These are phyloP conservation scores for Mastomys coucha DNA, from an alignment of 2,113 vertebrate species.

Conservation along the genomic window DNA sequence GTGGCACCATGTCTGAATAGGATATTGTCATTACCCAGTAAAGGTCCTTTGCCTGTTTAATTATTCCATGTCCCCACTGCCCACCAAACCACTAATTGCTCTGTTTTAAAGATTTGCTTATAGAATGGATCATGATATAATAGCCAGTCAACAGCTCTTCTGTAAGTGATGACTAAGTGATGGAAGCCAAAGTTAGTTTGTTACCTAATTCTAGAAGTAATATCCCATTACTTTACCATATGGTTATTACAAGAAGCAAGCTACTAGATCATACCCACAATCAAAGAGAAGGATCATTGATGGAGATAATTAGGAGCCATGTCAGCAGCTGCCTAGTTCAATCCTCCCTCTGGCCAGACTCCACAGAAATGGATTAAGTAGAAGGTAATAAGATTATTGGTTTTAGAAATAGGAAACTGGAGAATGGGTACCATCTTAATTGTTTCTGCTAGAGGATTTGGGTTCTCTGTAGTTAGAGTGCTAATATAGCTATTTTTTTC, in stretches of 20 bases:
- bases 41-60: constrained; percentile 21
- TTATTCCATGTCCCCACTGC: neutral
- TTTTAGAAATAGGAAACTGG: constrained; percentile 47
- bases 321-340: neutral
- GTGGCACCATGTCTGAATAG: neutral
- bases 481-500: neutral
- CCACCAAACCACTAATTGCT: constrained; percentile 39
- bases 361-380: constrained; percentile 48
- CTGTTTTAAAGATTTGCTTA: constrained; percentile 56
- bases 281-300: constrained; percentile 27
- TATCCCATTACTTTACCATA: neutral
- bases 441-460: constrained; percentile 19
- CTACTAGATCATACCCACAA: constrained; percentile 9
- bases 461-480: constrained; percentile 37
- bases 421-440: constrained; percentile 37
- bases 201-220: constrained; percentile 36
- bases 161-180: neutral
- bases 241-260: constrained; percentile 50
- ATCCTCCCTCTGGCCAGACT: neutral
- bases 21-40: constrained; percentile 41
- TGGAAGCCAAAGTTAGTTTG: constrained; percentile 4
- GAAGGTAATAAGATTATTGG: constrained; percentile 54
- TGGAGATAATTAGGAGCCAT: constrained; percentile 18
- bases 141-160: constrained; percentile 28
- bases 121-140: constrained; percentile 41